Percentiles rank a stretch among this genome's conserved stretches.
phyloP scores from a whole-genome alignment of 2,797 vertebrate genomes.

The Eremophila alpestris region DNA sequence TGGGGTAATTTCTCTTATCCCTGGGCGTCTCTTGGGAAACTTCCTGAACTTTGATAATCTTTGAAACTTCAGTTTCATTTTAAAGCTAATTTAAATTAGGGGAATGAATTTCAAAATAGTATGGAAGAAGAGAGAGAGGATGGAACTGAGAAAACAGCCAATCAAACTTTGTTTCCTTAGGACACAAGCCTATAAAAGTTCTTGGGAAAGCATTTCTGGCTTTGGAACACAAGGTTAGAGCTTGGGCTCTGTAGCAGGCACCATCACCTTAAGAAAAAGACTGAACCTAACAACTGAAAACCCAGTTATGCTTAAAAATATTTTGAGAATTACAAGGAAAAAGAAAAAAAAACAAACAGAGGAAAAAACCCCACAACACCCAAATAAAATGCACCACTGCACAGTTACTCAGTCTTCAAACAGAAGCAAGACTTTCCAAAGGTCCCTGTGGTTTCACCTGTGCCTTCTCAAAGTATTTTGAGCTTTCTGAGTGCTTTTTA shows the following conservation, averaged over 20 bases:
- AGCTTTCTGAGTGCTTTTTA: neutral
- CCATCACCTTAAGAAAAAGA: neutral
- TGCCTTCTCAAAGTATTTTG: neutral
- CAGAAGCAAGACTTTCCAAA: neutral
- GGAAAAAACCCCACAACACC: rapidly evolving
- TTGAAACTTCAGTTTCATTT: neutral
- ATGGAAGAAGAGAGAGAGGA: neutral
- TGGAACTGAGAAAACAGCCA: neutral
- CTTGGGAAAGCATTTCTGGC: neutral
- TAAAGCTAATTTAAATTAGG: neutral
- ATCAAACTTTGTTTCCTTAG: neutral
- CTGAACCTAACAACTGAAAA: neutral
- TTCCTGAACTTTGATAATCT: neutral
- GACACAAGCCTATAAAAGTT: neutral
- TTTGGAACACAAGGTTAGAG: neutral
- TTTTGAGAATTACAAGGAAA: neutral
- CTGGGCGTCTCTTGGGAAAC: neutral
- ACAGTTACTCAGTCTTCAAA: neutral
- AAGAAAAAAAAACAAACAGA: no score
- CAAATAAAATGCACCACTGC: neutral
- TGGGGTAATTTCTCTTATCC: neutral
- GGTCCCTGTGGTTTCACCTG: rapidly evolving
- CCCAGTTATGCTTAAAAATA: neutral
- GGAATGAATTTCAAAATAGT: neutral
- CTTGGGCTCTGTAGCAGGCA: neutral